These are phyloP conservation scores for Leptinotarsa peninsularis DNA, from an alignment of 2,888 invertebrate genomes.

Conservation along the genomic window DNA sequence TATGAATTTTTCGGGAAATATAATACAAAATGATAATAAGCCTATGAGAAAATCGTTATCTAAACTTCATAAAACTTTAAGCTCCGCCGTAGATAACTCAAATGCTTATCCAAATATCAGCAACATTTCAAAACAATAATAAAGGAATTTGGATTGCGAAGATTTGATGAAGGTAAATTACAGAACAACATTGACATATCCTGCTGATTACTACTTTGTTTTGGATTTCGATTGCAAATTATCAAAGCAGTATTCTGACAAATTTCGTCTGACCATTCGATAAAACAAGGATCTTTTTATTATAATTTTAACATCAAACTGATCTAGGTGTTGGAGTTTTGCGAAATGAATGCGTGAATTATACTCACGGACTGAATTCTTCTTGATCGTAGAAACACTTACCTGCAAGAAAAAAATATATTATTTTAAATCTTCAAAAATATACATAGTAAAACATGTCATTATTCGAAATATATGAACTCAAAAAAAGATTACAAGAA, in stretches of 20 bases:
- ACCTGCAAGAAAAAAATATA: conserved; percentile 11
- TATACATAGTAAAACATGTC: background rate
- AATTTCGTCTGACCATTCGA: too few species aligned
- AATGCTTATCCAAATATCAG: background rate
- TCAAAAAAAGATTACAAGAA: background rate
- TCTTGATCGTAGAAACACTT: background rate
- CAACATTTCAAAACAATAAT: conserved; percentile 1
- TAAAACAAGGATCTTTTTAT: too few species aligned
- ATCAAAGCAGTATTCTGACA: too few species aligned
- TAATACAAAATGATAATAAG: background rate
- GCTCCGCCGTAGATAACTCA: background rate
- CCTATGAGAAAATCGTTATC: background rate
- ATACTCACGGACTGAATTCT: background rate
- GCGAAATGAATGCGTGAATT: too few species aligned
- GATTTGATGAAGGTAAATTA: background rate
- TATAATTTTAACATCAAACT: too few species aligned
- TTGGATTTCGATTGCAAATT: too few species aligned
- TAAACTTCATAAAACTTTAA: conserved; percentile 4
- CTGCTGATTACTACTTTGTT: too few species aligned
- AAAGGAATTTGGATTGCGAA: background rate
- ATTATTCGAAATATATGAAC: background rate
- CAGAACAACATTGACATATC: too few species aligned
- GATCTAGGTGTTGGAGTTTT: too few species aligned
- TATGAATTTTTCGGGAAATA: background rate
- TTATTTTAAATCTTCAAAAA: background rate